These are phyloP conservation scores for Oreocharis arfaki DNA, from an alignment of 2,113 vertebrate species.

Conservation along the genomic window DNA sequence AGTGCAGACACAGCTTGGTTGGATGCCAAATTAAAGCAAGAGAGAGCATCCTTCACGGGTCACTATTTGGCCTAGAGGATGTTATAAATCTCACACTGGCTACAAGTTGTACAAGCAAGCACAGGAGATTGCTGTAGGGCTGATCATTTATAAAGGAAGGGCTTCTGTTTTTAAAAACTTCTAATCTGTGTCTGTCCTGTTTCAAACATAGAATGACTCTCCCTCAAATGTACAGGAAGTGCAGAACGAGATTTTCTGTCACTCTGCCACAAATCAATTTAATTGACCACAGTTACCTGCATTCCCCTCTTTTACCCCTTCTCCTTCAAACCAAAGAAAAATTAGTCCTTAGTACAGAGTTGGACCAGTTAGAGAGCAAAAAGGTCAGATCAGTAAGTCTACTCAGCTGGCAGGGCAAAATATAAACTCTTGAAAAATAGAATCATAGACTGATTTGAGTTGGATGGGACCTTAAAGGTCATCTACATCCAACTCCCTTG, in stretches of 20 bases:
- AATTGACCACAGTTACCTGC: background rate
- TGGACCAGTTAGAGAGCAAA: background rate
- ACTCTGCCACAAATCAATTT: constrained; percentile 16
- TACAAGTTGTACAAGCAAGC: constrained; percentile 45
- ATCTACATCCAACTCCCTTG: background rate
- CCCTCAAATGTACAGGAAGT: background rate
- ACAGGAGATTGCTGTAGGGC: constrained; percentile 39
- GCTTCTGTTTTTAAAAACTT: constrained; percentile 18
- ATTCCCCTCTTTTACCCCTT: background rate
- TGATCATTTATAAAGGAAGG: constrained; percentile 43
- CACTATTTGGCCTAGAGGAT: constrained; percentile 42
- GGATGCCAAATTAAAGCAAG: constrained; percentile 43
- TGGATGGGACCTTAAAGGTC: background rate
- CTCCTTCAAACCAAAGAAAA: background rate
- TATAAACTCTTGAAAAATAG: background rate
- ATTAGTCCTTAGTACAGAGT: background rate
- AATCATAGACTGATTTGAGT: background rate
- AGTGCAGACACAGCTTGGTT: background rate
- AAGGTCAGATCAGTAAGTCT: background rate
- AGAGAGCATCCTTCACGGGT: constrained; percentile 46
- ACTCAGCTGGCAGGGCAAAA: background rate
- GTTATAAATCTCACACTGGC: constrained; percentile 52
- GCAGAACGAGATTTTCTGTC: background rate
- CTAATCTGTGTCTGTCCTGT: constrained; percentile 22
- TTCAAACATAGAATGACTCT: background rate